Conservation (phyloP, 2,888 invertebrate species). For the Torymus auratus region DNA sequence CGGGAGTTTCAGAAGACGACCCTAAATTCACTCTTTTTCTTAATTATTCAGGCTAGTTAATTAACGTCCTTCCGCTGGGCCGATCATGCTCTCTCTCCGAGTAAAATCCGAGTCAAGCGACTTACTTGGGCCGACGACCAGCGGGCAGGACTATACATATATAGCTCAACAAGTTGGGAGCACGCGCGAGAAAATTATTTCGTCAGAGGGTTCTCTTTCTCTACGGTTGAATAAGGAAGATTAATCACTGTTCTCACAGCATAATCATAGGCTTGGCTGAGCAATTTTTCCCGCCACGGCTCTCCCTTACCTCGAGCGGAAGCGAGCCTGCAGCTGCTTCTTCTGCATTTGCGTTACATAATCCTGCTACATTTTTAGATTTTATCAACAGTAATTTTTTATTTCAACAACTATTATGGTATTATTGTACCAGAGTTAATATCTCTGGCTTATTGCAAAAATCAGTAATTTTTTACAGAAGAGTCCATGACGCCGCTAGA, state of each 20-base stretch:
- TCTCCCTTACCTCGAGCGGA: not conserved
- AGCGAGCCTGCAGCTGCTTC: no score
- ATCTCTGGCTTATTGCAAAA: no score
- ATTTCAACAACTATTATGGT: no score
- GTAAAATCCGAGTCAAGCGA: not conserved
- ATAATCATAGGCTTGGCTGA: slow-evolving; percentile 26
- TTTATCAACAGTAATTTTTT: no score
- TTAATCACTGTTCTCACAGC: slow-evolving; percentile 22
- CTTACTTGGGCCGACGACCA: not conserved
- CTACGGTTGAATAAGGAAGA: not conserved
- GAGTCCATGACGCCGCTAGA: no score
- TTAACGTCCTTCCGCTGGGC: slow-evolving; percentile 9
- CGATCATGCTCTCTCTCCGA: slow-evolving; percentile 11
- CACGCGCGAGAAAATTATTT: slow-evolving; percentile 5
- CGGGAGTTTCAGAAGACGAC: not conserved
- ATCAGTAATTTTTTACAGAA: no score
- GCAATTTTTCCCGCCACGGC: not conserved
- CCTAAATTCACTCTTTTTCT: not conserved
- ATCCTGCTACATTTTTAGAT: no score
- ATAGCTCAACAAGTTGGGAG: slow-evolving; percentile 28
- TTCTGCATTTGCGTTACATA: no score
- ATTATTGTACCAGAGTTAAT: no score
- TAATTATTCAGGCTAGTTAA: slow-evolving; percentile 26
- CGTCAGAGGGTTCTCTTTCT: not conserved
- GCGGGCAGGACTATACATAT: no score